phyloP scores from a whole-genome alignment of 2,888 invertebrate species.

The Luperina testacea region DNA sequence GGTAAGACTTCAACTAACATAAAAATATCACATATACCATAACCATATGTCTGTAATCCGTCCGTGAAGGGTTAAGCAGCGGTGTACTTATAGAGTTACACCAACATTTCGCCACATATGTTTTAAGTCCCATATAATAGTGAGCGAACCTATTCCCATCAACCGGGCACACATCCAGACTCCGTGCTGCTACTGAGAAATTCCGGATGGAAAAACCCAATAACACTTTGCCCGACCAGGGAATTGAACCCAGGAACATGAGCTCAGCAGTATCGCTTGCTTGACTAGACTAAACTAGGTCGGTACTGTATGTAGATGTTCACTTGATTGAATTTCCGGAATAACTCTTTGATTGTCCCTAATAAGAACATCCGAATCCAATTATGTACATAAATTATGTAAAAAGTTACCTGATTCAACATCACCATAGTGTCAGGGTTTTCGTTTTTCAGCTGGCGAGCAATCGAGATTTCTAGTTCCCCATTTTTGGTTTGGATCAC shows the following conservation, averaged over 20 bases:
- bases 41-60: neutral
- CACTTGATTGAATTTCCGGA: neutral
- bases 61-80: too few relatives aligned
- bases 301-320: neutral
- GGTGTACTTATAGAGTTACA: neutral
- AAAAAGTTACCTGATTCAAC: constrained; percentile 86
- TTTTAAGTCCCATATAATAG: neutral
- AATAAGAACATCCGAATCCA: neutral
- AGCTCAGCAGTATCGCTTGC: neutral
- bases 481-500: constrained; percentile 92
- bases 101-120: too few relatives aligned
- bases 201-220: neutral
- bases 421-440: constrained; percentile 65
- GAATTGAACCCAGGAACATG: neutral
- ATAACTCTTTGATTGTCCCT: too few relatives aligned
- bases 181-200: neutral
- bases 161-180: neutral
- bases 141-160: neutral
- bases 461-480: constrained; percentile 51
- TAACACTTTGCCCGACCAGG: neutral
- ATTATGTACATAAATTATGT: neutral
- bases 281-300: neutral
- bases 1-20: neutral
- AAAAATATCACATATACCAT: neutral
- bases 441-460: constrained; percentile 57